A percentile compares a stretch with the other conserved stretches of the same genome.
These are phyloP conservation scores for Microcebus murinus DNA, from an alignment of 2,113 vertebrate species.

Conservation along the genomic window DNA sequence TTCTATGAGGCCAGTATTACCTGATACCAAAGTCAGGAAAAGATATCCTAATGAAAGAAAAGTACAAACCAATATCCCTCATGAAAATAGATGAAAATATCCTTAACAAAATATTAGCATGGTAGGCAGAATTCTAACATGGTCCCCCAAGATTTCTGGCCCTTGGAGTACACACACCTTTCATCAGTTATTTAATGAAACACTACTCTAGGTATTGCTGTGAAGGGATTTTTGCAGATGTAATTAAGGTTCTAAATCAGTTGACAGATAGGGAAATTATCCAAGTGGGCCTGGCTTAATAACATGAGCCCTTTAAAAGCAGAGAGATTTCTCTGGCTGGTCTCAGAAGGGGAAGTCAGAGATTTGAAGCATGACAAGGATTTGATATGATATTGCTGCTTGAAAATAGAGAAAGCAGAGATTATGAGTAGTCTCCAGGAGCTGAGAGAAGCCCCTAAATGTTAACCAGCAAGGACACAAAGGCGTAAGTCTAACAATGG, in stretches of 20 bases:
- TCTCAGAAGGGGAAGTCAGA: conserved; percentile 27
- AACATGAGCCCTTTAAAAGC: neutral
- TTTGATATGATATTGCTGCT: neutral
- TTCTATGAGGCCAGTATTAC: neutral
- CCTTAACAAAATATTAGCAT: conserved; percentile 3
- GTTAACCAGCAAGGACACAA: neutral
- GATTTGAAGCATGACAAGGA: neutral
- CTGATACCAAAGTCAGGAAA: neutral
- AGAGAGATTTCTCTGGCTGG: neutral
- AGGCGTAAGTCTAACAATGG: neutral
- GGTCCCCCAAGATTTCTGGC: neutral
- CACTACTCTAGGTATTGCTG: conserved; percentile 5
- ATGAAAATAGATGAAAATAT: neutral
- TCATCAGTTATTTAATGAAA: conserved; percentile 48
- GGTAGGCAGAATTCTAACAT: neutral
- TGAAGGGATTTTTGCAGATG: conserved; percentile 35
- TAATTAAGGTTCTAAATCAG: conserved; percentile 28
- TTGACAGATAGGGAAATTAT: neutral
- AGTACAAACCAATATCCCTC: neutral
- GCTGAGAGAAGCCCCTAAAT: neutral
- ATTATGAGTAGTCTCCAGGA: neutral
- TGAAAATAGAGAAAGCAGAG: neutral
- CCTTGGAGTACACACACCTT: neutral
- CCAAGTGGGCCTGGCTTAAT: neutral
- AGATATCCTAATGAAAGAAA: neutral